A percentile compares a stretch with the other conserved stretches of the same genome.
Conservation (phyloP, 1,140 invertebrate species). For the Lasioglossum albipes region DNA sequence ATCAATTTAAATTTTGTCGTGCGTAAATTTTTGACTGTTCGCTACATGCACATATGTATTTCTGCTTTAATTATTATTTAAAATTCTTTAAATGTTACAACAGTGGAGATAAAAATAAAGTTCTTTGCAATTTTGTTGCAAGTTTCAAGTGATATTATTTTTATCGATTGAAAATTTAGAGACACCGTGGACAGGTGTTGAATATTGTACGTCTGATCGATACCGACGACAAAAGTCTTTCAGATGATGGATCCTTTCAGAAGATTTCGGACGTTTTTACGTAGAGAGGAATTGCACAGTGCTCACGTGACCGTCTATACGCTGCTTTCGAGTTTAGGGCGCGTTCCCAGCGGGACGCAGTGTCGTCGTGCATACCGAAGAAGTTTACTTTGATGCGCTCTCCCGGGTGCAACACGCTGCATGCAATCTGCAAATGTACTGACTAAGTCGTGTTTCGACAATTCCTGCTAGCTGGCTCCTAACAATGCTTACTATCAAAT, state of each 20-base stretch:
- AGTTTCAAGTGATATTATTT: no score
- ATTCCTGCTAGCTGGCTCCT: not conserved
- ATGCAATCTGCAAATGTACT: slow-evolving; percentile 44
- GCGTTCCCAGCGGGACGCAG: not conserved
- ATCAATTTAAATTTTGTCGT: no score
- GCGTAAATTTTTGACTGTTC: no score
- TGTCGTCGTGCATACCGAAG: slow-evolving; percentile 34
- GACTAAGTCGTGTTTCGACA: slow-evolving; percentile 9
- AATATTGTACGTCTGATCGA: not conserved
- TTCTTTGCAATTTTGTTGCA: no score
- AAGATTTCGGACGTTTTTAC: not conserved
- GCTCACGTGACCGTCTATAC: not conserved
- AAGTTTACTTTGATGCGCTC: slow-evolving; percentile 43
- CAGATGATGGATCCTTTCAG: not conserved
- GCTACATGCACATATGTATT: no score
- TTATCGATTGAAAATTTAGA: not conserved
- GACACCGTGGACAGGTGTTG: not conserved
- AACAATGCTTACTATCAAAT: not conserved
- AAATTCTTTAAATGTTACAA: no score
- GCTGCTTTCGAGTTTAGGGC: not conserved
- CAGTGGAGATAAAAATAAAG: no score
- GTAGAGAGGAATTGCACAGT: not conserved
- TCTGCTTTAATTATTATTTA: no score
- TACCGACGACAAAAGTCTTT: not conserved
- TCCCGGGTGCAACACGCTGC: slow-evolving; percentile 14